phyloP scores from a whole-genome alignment of 2,797 vertebrate species.

The Scyliorhinus canicula region DNA sequence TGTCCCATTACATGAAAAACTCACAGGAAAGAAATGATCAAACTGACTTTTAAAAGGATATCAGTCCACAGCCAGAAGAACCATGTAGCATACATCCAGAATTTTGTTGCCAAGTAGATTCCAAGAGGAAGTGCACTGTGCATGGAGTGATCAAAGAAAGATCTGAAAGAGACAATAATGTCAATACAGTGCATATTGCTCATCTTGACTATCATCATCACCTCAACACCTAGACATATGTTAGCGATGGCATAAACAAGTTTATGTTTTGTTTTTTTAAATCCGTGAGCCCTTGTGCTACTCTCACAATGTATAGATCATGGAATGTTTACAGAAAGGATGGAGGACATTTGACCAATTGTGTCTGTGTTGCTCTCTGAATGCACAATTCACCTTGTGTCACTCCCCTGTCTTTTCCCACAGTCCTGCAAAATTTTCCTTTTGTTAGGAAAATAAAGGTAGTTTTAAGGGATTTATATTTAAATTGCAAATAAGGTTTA shows the following conservation, averaged over 20 bases:
- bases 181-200: not conserved
- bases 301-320: not conserved
- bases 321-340: too few relatives aligned
- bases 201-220: not conserved
- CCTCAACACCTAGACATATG: not conserved
- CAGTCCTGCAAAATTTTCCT: too few relatives aligned
- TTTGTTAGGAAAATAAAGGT: too few relatives aligned
- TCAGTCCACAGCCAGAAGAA: constrained; percentile 99
- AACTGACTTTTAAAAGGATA: constrained; percentile 69
- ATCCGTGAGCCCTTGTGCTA: not conserved
- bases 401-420: too few relatives aligned
- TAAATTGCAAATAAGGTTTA: too few relatives aligned
- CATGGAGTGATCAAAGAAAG: constrained; percentile 99
- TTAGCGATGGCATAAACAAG: not conserved
- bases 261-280: not conserved
- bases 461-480: too few relatives aligned
- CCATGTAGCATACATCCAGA: constrained; percentile 99
- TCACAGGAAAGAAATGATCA: not conserved
- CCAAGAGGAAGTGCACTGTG: constrained; percentile 95
- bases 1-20: not conserved
- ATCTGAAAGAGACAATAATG: constrained; percentile 58
- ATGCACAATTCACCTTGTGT: too few relatives aligned
- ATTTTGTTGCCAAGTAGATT: constrained; percentile 98
- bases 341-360: too few relatives aligned
- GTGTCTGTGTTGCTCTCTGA: too few relatives aligned